A percentile compares a stretch with the other conserved stretches of the same genome.
Evolutionary conservation across 1,140 invertebrate genomes (phyloP).

Genomic region (Zeugodacus cucurbitae): DNA sequence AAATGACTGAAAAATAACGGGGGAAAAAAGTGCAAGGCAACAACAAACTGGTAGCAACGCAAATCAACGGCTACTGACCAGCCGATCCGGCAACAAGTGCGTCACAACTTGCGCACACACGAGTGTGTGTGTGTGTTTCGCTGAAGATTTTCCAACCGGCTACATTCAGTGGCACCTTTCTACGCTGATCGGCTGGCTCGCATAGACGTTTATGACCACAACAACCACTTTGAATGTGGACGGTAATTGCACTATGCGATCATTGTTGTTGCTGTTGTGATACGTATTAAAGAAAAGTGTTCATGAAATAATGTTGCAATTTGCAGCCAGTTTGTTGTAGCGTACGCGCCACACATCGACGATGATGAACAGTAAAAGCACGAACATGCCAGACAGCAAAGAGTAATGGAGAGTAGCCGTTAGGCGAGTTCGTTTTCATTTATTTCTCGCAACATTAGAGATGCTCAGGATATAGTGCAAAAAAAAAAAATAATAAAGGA

Average conservation of each 20-base stretch:
- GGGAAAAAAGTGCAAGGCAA: background rate
- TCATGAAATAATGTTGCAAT: conserved; percentile 35
- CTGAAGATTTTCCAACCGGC: background rate
- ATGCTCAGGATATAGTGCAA: too few species aligned
- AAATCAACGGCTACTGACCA: background rate
- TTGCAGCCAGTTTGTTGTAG: background rate
- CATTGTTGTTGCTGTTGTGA: background rate
- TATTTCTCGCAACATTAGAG: background rate
- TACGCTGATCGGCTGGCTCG: background rate
- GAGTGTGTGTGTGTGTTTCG: background rate
- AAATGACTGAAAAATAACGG: background rate
- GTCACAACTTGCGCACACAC: background rate
- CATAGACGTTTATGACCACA: background rate
- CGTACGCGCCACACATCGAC: background rate
- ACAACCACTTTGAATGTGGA: background rate
- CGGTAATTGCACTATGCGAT: background rate
- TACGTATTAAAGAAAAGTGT: conserved; percentile 8
- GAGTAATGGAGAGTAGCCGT: background rate
- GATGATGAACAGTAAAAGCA: background rate
- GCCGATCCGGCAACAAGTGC: background rate
- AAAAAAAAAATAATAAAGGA: too few species aligned
- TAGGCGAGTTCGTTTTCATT: background rate
- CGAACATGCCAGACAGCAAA: too few species aligned
- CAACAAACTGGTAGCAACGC: background rate
- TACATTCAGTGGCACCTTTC: background rate